Percentiles rank a stretch among this genome's conserved stretches.
phyloP scores from a whole-genome alignment of 2,797 vertebrate species.

The Numenius phaeopus region DNA sequence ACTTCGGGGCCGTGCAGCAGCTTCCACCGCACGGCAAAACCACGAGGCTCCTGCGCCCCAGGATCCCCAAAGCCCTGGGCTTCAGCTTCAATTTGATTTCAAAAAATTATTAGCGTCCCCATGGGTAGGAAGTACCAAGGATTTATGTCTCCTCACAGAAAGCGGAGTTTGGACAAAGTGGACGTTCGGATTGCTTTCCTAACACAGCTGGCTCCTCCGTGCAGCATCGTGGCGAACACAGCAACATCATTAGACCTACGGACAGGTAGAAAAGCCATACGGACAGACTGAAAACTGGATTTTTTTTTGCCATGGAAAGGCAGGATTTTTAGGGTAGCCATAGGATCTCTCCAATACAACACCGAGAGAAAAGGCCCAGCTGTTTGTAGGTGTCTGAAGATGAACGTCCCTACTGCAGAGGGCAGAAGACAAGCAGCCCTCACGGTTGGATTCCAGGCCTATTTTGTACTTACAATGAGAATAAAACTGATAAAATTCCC shows the following conservation, averaged over 20 bases:
- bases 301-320: neutral
- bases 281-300: accelerated
- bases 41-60: neutral
- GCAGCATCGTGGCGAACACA: accelerated
- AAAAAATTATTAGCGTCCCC: neutral
- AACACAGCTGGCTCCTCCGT: neutral
- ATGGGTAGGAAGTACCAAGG: neutral
- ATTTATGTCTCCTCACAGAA: neutral
- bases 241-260: neutral
- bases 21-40: neutral
- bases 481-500: neutral
- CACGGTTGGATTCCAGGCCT: neutral
- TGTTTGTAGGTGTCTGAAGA: neutral
- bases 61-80: neutral
- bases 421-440: neutral
- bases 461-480: neutral
- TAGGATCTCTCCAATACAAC: neutral
- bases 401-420: neutral
- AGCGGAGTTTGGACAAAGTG: neutral
- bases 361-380: neutral
- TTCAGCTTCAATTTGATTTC: neutral
- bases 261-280: neutral
- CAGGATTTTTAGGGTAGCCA: neutral
- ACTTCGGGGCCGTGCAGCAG: neutral
- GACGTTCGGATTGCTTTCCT: neutral